phyloP scores from a whole-genome alignment of 92 coral and sea anemone species.

The Epizoanthus illoricatus region DNA sequence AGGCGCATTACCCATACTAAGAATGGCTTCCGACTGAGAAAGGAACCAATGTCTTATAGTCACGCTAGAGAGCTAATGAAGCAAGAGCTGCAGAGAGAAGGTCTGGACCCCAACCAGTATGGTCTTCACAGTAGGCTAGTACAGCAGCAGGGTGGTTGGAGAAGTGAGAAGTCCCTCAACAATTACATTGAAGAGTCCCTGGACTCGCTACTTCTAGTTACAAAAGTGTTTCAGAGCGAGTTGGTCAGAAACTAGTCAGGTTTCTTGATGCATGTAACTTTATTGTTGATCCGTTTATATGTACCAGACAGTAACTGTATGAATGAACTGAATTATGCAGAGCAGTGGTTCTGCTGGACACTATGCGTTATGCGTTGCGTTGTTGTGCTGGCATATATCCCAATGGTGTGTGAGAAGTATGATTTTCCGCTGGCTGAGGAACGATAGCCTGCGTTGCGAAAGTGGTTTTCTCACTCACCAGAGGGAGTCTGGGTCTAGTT shows the following conservation, averaged over 20 bases:
- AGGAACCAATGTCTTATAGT: conserved; percentile 41
- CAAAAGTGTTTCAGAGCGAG: not conserved
- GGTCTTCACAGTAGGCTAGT: conserved; percentile 50
- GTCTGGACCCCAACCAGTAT: conserved; percentile 25
- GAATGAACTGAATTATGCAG: not conserved
- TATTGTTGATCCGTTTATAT: not conserved
- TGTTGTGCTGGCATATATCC: too few species aligned
- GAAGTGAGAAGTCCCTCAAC: conserved; percentile 44
- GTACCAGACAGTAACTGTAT: not conserved
- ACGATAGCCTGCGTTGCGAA: too few species aligned
- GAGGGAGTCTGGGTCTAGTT: too few species aligned
- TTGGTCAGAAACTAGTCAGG: not conserved
- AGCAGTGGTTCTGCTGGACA: too few species aligned
- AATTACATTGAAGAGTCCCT: conserved; percentile 37
- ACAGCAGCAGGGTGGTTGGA: conserved; percentile 48
- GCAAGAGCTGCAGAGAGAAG: conserved; percentile 45
- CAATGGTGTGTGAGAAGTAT: too few species aligned
- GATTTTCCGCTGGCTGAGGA: conserved; percentile 7
- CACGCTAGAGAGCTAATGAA: conserved; percentile 45
- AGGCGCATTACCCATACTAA: conserved; percentile 38
- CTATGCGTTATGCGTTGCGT: too few species aligned
- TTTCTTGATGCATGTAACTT: not conserved
- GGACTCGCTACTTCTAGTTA: conserved; percentile 39
- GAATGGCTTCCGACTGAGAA: conserved; percentile 37
- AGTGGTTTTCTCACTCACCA: too few species aligned